A percentile compares a stretch with the other conserved stretches of the same genome.
These are phyloP conservation scores for Lerista edwardsae DNA, from an alignment of 2,797 vertebrate species.

Conservation along the genomic window DNA sequence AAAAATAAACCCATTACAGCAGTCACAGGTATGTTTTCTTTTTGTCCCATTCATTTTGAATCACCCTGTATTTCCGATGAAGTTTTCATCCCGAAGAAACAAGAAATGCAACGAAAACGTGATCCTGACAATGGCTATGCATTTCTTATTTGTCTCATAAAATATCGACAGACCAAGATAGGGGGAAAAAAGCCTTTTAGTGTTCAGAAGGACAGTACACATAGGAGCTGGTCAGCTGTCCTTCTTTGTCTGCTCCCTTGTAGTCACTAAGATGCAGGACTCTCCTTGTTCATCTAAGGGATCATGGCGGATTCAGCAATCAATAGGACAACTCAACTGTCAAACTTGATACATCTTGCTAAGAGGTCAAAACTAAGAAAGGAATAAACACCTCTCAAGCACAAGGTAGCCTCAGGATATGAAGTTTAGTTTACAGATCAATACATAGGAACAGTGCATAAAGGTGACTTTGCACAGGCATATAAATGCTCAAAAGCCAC, in stretches of 20 bases:
- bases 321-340: conserved; percentile 3
- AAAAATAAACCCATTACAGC: too few species aligned
- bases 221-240: neutral
- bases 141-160: conserved; percentile 20
- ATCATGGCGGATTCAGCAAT: conserved; percentile 4
- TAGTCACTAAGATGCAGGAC: neutral
- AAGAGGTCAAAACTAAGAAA: conserved; percentile 4
- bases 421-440: conserved; percentile 11
- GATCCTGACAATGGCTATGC: conserved; percentile 5
- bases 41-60: too few species aligned
- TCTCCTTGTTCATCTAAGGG: neutral
- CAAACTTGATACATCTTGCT: neutral
- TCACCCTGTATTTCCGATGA: too few species aligned
- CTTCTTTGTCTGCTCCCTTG: neutral
- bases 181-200: conserved; percentile 26
- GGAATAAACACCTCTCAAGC: conserved; percentile 3
- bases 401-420: neutral
- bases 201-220: neutral
- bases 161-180: conserved; percentile 22
- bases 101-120: conserved; percentile 33
- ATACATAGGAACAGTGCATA: neutral
- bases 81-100: conserved; percentile 22
- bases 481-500: neutral
- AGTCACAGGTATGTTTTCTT: too few species aligned
- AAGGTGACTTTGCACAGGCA: neutral